Evolutionary conservation across 2,888 invertebrate species (phyloP).

Genomic region (Mellilla xanthometata): DNA sequence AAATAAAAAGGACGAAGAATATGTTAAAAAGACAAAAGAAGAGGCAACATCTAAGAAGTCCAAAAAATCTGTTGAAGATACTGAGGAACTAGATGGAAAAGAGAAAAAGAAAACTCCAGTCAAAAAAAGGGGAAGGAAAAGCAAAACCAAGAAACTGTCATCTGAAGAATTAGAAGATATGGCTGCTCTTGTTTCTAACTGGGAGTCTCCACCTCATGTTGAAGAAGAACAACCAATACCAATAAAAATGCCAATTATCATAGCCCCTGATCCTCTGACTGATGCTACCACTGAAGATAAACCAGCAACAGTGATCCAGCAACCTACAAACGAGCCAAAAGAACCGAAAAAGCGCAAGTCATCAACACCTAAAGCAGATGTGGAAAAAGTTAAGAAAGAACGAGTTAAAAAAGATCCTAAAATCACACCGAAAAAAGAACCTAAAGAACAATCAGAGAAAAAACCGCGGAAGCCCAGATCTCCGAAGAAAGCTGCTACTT

Average conservation of each 20-base stretch:
- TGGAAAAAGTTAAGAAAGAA: slow-evolving; percentile 52
- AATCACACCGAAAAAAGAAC: slow-evolving; percentile 9
- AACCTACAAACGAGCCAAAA: slow-evolving; percentile 27
- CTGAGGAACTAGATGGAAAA: slow-evolving; percentile 24
- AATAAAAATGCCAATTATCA: slow-evolving; percentile 29
- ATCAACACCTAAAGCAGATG: slow-evolving; percentile 23
- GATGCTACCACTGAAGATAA: not conserved
- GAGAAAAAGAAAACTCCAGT: slow-evolving; percentile 38
- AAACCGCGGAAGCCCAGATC: slow-evolving; percentile 61
- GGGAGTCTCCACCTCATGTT: slow-evolving; percentile 64
- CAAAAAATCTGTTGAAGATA: slow-evolving; percentile 31
- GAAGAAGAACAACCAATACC: slow-evolving; percentile 41
- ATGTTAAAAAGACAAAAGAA: slow-evolving; percentile 30
- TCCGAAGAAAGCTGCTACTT: slow-evolving; percentile 53
- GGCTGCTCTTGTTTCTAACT: slow-evolving; percentile 60
- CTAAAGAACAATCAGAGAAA: slow-evolving; percentile 49
- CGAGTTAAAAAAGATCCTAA: slow-evolving; percentile 46
- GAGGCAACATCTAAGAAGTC: slow-evolving; percentile 22
- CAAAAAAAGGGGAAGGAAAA: slow-evolving; percentile 37
- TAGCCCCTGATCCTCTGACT: slow-evolving; percentile 19
- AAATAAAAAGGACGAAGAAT: slow-evolving; percentile 28
- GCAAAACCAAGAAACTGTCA: slow-evolving; percentile 62
- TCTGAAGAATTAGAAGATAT: slow-evolving; percentile 58
- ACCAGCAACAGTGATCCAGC: not conserved
- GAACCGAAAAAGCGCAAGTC: slow-evolving; percentile 61